phyloP scores from a whole-genome alignment of 2,113 vertebrate species.

The Mellivora capensis region DNA sequence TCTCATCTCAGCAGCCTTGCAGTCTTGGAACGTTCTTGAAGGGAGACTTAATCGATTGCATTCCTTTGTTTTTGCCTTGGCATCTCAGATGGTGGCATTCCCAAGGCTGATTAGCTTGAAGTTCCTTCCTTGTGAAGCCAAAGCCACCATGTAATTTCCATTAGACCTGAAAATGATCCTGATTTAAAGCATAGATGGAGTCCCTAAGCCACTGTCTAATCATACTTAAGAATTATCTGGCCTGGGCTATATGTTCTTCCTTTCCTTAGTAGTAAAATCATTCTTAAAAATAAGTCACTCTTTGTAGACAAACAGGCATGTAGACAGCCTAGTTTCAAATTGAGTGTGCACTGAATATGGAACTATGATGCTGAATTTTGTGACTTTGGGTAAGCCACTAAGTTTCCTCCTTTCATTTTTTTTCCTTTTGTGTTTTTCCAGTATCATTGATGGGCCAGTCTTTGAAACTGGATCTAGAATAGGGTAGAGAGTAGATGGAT shows the following conservation, averaged over 20 bases:
- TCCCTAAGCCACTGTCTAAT: slow-evolving; percentile 64
- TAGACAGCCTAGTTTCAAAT: slow-evolving; percentile 6
- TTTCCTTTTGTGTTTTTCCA: background rate
- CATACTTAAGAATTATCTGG: slow-evolving; percentile 62
- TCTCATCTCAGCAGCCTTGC: slow-evolving; percentile 42
- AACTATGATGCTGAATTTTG: background rate
- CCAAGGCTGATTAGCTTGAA: slow-evolving; percentile 60
- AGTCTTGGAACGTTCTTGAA: slow-evolving; percentile 40
- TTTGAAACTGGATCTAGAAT: background rate
- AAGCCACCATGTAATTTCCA: slow-evolving; percentile 75
- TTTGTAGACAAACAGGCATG: background rate
- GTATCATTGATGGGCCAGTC: background rate
- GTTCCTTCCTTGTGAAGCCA: slow-evolving; percentile 65
- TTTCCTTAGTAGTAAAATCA: slow-evolving; percentile 57
- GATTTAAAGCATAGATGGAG: slow-evolving; percentile 62
- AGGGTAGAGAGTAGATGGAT: background rate
- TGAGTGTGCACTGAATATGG: background rate
- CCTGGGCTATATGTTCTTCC: slow-evolving; percentile 44
- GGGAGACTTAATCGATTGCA: slow-evolving; percentile 54
- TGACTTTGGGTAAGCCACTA: background rate
- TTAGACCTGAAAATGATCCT: slow-evolving; percentile 74
- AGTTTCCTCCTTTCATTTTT: background rate
- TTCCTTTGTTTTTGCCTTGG: slow-evolving; percentile 64
- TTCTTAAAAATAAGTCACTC: slow-evolving; percentile 37
- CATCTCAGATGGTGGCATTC: slow-evolving; percentile 74